Conservation (phyloP, 1,140 invertebrate species). For the Drosophila azteca region DNA sequence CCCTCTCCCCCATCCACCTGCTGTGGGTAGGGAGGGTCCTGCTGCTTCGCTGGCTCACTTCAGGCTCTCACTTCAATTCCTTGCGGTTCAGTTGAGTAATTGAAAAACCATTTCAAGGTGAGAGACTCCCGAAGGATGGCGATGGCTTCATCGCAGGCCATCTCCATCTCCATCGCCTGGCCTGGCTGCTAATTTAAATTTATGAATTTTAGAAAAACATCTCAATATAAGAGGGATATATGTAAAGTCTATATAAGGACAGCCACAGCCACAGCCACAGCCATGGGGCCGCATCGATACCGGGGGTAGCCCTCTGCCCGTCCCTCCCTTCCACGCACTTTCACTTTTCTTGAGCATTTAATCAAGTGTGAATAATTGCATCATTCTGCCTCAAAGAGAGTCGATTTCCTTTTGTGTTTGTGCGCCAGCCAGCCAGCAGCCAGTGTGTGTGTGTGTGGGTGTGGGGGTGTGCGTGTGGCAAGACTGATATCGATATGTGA, state of each 20-base stretch:
- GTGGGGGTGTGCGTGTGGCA: neutral
- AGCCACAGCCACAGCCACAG: neutral
- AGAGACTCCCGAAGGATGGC: slow-evolving; percentile 1
- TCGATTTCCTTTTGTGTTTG: slow-evolving; percentile 77
- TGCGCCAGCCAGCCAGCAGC: slow-evolving; percentile 15
- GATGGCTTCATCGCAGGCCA: slow-evolving; percentile 62
- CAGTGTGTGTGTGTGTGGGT: slow-evolving; percentile 3
- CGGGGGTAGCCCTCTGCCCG: neutral
- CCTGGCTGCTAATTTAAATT: slow-evolving; percentile 72
- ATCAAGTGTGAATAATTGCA: slow-evolving; percentile 81
- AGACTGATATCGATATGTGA: slow-evolving; percentile 55
- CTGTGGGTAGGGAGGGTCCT: no score
- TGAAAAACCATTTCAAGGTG: slow-evolving; percentile 57
- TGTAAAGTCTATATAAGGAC: no score
- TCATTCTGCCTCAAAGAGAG: slow-evolving; percentile 78
- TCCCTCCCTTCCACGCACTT: slow-evolving; percentile 68
- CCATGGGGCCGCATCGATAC: neutral
- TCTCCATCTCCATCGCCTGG: neutral
- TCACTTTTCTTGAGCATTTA: slow-evolving; percentile 82
- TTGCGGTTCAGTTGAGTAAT: slow-evolving; percentile 35
- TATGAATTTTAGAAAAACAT: slow-evolving; percentile 77
- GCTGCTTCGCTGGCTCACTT: neutral
- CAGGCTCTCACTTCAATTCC: slow-evolving; percentile 1
- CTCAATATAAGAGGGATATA: slow-evolving; percentile 50
- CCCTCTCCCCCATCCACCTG: no score